Percentiles rank a stretch among this genome's conserved stretches.
Conservation (phyloP, 2,888 invertebrate genomes). For the Steromphala cineraria region DNA sequence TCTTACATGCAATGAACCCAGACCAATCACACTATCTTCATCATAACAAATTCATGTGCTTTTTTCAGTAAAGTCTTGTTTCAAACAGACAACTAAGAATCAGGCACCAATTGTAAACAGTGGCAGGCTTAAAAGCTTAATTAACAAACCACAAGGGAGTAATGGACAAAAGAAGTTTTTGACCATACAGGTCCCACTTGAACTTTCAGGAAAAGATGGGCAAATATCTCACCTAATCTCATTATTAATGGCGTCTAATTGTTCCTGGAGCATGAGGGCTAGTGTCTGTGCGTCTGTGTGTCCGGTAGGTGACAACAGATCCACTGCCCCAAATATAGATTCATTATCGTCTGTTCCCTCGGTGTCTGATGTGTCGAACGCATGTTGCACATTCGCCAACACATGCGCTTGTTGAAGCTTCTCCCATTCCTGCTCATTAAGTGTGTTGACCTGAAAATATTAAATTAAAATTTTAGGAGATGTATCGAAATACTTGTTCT, state of each 20-base stretch:
- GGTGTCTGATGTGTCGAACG: conserved; percentile 86
- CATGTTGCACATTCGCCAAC: conserved; percentile 92
- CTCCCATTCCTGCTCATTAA: conserved; percentile 90
- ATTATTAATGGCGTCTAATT: conserved; percentile 99
- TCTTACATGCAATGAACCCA: too few species aligned
- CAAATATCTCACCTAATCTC: conserved; percentile 84
- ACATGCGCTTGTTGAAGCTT: conserved; percentile 90
- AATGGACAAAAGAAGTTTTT: too few species aligned
- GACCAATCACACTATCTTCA: too few species aligned
- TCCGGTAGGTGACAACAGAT: conserved; percentile 77
- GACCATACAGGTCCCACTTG: background rate
- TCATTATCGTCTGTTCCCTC: conserved; percentile 82
- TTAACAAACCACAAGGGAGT: too few species aligned
- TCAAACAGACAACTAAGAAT: too few species aligned
- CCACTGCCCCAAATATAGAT: conserved; percentile 86
- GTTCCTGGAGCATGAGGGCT: conserved; percentile 99
- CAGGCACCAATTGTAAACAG: too few species aligned
- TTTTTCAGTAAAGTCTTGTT: too few species aligned
- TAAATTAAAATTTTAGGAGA: background rate
- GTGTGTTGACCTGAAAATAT: conserved; percentile 70
- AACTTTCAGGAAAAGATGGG: background rate
- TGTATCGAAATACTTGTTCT: too few species aligned
- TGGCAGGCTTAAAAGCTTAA: too few species aligned
- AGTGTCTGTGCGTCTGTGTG: conserved; percentile 95
- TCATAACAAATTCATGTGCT: too few species aligned